A percentile compares a stretch with the other conserved stretches of the same genome.
phyloP scores from a whole-genome alignment of 1,140 invertebrate genomes.

The Holcopasites calliopsidis region DNA sequence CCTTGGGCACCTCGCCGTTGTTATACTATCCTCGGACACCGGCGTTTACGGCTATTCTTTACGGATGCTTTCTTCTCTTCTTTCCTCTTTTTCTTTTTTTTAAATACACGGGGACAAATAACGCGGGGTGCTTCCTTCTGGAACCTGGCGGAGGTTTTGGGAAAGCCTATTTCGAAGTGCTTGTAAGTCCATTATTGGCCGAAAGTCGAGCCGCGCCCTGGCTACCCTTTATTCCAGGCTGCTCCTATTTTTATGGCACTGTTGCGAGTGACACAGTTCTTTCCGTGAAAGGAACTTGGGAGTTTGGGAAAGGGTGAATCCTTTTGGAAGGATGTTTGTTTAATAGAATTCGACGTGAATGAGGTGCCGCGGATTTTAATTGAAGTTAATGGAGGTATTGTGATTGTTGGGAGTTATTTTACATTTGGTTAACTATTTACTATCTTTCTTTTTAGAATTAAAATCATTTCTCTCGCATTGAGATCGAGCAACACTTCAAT shows the following conservation, averaged over 20 bases:
- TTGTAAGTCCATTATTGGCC: constrained; percentile 57
- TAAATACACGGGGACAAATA: constrained; percentile 17
- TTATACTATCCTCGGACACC: constrained; percentile 37
- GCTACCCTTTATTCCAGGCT: constrained; percentile 1
- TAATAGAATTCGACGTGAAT: too few species aligned
- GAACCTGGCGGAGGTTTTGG: not conserved
- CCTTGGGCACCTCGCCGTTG: constrained; percentile 38
- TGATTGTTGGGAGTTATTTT: too few species aligned
- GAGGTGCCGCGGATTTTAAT: too few species aligned
- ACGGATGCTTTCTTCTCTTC: constrained; percentile 4
- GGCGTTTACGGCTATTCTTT: not conserved
- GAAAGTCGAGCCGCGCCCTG: constrained; percentile 36
- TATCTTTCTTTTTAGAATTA: too few species aligned
- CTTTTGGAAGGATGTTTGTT: not conserved
- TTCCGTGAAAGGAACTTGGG: not conserved
- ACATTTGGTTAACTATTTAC: too few species aligned
- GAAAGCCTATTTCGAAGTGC: constrained; percentile 49
- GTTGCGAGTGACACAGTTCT: not conserved
- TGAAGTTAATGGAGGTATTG: too few species aligned
- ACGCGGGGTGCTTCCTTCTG: not conserved
- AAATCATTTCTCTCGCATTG: too few species aligned
- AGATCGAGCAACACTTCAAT: too few species aligned
- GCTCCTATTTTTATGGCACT: not conserved
- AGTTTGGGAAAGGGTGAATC: not conserved
- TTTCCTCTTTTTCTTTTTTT: not conserved